Base-by-base conservation (phyloP, 2,888 invertebrate species). In the Drosophila rellima region DNA sequence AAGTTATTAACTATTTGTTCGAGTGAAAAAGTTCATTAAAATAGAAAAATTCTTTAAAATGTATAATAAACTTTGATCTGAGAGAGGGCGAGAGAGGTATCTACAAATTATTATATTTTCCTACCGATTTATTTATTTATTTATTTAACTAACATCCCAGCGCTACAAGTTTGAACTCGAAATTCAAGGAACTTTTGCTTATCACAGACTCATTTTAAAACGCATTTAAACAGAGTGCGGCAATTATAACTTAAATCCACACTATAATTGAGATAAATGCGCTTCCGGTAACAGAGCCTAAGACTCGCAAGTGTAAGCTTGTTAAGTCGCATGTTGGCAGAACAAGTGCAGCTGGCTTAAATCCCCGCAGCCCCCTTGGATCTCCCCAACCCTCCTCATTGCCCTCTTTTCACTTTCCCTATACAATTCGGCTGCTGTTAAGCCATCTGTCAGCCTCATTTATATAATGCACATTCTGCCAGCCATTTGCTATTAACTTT, bases 401-500 rank as follows among this genome's bases (percentile, higher is more conserved):
- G 2, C 15, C 45, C 3, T 0, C 35, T 5, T 6, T 37, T 5
- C n/a, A 15, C 10, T 33, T 23, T 17, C 15, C n/a, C 50, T 17
- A 35, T 33, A 42, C 39, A 37, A 52, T 66, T 73, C 33, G 42
- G 51, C 29, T 62, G 68, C 42, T 82, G 70, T 79, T 88, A 75
- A 85, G 86, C 82, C 88, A 88, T 75, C 83, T 82, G 88, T 68
- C 88, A 67, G 70, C 42, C 81, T 74, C 82, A 74, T 84, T 81
- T 81, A 84, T 82, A 70, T 63, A 57, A 67, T 63, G 60, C 57
- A 68, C 55, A 70, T 59, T 51, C 57, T 65, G 62, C 37, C 76
- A 64, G 83, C 69, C 83, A 77, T 83, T 88, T 80, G 77, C 67
- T 77, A 83, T 88, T 87, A 83, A 77, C 74, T 80, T 82, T 86